Evolutionary conservation across 2,797 vertebrate genomes (phyloP).

Genomic region (Trematomus bernacchii): DNA sequence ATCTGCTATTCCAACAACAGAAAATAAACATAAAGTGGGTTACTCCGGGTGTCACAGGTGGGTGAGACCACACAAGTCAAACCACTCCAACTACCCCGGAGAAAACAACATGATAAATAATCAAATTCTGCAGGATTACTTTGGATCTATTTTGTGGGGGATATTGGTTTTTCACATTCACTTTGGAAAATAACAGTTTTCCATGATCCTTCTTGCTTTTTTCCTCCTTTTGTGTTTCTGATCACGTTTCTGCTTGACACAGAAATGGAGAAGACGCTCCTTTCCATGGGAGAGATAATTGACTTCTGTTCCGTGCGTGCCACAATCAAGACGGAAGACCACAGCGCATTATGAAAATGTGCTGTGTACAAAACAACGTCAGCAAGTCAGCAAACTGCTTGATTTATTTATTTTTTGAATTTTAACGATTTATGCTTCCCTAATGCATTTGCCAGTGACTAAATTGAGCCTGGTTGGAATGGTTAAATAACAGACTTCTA

Average conservation of each 20-base stretch:
- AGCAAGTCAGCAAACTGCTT: constrained; percentile 71
- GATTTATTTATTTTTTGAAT: constrained; percentile 81
- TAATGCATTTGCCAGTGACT: constrained; percentile 74
- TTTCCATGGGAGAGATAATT: constrained; percentile 77
- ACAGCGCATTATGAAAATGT: constrained; percentile 80
- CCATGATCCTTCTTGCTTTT: constrained; percentile 32
- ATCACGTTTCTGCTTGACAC: constrained; percentile 51
- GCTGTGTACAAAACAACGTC: constrained; percentile 80
- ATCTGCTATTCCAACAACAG: constrained; percentile 15
- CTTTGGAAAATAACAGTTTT: constrained; percentile 41
- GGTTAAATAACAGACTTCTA: constrained; percentile 72
- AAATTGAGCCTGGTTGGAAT: constrained; percentile 79
- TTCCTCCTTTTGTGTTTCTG: constrained; percentile 45
- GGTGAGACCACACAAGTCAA: constrained; percentile 41
- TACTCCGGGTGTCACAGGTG: constrained; percentile 32
- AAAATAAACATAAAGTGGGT: constrained; percentile 22
- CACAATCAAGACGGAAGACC: constrained; percentile 82
- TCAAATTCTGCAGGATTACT: constrained; percentile 39
- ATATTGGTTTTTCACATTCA: constrained; percentile 13
- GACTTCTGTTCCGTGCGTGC: constrained; percentile 78
- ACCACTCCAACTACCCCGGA: constrained; percentile 26
- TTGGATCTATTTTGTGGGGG: constrained; percentile 25
- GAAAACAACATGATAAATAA: constrained; percentile 47
- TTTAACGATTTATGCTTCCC: constrained; percentile 81
- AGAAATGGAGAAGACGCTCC: constrained; percentile 62